These are phyloP conservation scores for Tachyglossus aculeatus DNA, from an alignment of 2,797 vertebrate genomes.

Conservation along the genomic window DNA sequence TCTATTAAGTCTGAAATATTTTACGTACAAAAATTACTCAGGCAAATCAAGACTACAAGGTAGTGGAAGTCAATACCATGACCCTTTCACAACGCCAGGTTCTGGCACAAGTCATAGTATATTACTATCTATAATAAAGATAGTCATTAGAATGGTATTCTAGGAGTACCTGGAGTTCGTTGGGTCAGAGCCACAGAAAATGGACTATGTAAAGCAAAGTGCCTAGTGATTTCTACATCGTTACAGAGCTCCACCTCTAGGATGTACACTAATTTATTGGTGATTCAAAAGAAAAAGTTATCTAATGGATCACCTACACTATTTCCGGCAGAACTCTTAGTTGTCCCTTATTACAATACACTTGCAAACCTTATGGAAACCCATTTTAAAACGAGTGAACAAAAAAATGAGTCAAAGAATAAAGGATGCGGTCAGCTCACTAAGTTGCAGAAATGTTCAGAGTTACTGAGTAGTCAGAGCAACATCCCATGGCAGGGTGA, in stretches of 20 bases:
- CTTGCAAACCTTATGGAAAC: not conserved
- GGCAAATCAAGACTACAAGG: conserved; percentile 10
- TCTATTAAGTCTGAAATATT: not conserved
- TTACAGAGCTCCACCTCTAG: not conserved
- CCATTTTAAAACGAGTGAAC: not conserved
- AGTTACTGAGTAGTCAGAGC: not conserved
- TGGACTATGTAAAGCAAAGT: not conserved
- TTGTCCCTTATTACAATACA: not conserved
- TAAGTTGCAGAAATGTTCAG: not conserved
- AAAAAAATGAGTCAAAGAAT: conserved; percentile 33
- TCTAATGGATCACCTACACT: not conserved
- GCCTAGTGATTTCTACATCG: conserved; percentile 5
- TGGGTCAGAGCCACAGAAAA: not conserved
- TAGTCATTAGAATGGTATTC: conserved; percentile 1
- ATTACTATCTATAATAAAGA: conserved; percentile 25
- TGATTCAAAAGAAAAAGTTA: not conserved
- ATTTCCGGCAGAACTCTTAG: not conserved
- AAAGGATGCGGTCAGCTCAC: conserved; percentile 1
- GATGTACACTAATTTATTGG: not conserved
- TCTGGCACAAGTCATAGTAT: conserved; percentile 7
- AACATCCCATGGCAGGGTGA: conserved; percentile 15
- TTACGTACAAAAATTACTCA: conserved; percentile 4
- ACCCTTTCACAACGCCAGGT: too few species aligned
- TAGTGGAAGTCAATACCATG: too few species aligned
- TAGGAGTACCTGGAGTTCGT: not conserved